A percentile compares a stretch with the other conserved stretches of the same genome.
Evolutionary conservation across 2,888 invertebrate genomes (phyloP).

Genomic region (Nemoura dubitans): DNA sequence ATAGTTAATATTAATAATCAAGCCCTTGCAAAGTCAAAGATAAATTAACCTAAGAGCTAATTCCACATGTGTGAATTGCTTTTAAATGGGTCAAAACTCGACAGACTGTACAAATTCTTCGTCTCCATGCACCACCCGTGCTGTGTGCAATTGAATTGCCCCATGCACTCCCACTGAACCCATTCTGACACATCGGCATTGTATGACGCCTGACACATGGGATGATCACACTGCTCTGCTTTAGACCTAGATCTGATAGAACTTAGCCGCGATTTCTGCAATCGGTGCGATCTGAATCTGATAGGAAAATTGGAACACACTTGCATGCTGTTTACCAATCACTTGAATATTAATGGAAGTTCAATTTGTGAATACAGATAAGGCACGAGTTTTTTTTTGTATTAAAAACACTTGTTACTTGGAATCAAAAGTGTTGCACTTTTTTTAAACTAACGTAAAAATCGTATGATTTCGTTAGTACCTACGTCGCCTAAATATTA

Average conservation of each 20-base stretch:
- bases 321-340: constrained; percentile 7
- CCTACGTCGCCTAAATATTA: too few relatives aligned
- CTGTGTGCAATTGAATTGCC: neutral
- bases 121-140: neutral
- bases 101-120: neutral
- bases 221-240: neutral
- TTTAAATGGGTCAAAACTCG: neutral
- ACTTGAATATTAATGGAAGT: constrained; percentile 12
- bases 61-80: neutral
- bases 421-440: too few relatives aligned
- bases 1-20: neutral
- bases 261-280: neutral
- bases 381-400: neutral
- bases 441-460: too few relatives aligned
- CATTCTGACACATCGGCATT: neutral
- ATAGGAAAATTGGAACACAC: neutral
- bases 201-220: neutral
- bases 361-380: constrained; percentile 4
- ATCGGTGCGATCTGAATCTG: neutral
- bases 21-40: neutral
- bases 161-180: neutral
- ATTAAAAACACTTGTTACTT: too few relatives aligned
- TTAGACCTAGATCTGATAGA: neutral
- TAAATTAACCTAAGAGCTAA: neutral
- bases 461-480: too few relatives aligned